phyloP scores from a whole-genome alignment of 2,888 invertebrate genomes.

The Pseudeuparius sepicola region DNA sequence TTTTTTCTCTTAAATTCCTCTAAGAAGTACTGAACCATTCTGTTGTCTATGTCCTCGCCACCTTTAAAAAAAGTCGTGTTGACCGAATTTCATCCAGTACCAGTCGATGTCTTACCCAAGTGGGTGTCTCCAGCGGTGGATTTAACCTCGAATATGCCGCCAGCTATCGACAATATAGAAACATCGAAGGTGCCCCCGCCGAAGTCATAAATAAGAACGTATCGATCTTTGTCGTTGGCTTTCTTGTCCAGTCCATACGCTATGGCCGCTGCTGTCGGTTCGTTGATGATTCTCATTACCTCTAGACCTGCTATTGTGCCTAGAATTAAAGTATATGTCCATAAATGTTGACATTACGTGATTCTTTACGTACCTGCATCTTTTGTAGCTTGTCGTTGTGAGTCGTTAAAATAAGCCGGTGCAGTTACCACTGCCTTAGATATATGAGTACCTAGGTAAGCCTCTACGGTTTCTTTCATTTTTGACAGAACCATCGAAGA shows the following conservation, averaged over 20 bases:
- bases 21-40: slow-evolving; percentile 44
- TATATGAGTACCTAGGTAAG: slow-evolving; percentile 37
- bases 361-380: slow-evolving; percentile 56
- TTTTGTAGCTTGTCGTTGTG: slow-evolving; percentile 58
- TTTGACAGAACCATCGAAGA: slow-evolving; percentile 50
- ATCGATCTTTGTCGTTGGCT: slow-evolving; percentile 34
- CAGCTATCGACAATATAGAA: slow-evolving; percentile 56
- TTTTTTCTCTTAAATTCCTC: slow-evolving; percentile 47
- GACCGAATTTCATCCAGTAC: not conserved
- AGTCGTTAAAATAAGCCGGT: slow-evolving; percentile 56
- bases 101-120: slow-evolving; percentile 22
- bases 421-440: slow-evolving; percentile 48
- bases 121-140: slow-evolving; percentile 51
- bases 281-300: slow-evolving; percentile 54
- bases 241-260: slow-evolving; percentile 49
- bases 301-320: slow-evolving; percentile 48
- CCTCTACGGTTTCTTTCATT: slow-evolving; percentile 47
- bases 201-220: slow-evolving; percentile 40
- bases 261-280: slow-evolving; percentile 56
- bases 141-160: slow-evolving; percentile 53
- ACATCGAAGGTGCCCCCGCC: slow-evolving; percentile 61
- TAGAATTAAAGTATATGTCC: not conserved
- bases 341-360: no score
- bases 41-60: slow-evolving; percentile 45
- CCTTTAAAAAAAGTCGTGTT: slow-evolving; percentile 35